Conservation (phyloP, 2,797 vertebrate species). For the Vultur gryphus region DNA sequence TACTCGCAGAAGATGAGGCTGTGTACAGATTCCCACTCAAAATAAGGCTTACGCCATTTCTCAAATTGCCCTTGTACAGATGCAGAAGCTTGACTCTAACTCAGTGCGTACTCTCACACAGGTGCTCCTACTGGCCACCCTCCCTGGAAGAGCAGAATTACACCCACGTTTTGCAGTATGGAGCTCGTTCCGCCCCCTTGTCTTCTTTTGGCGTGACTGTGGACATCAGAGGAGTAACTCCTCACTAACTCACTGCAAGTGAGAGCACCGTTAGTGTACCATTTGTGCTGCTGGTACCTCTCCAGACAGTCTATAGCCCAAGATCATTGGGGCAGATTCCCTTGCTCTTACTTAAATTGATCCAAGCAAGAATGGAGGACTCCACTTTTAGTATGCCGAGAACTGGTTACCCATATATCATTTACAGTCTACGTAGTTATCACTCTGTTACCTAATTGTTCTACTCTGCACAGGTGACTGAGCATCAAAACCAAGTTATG, state of each 20-base stretch:
- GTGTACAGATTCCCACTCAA: not conserved
- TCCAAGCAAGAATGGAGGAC: not conserved
- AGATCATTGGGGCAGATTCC: not conserved
- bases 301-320: not conserved
- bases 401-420: not conserved
- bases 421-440: not conserved
- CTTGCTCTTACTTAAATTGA: not conserved
- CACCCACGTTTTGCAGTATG: fast-evolving
- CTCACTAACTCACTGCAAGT: not conserved
- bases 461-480: not conserved
- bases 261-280: fast-evolving
- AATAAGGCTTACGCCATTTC: not conserved
- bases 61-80: not conserved
- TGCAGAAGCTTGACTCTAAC: not conserved
- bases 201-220: not conserved
- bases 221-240: not conserved
- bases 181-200: not conserved
- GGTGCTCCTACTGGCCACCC: not conserved
- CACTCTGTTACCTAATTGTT: not conserved
- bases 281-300: not conserved
- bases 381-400: fast-evolving
- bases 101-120: not conserved
- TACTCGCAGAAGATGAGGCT: not conserved
- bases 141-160: not conserved
- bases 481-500: not conserved